Evolutionary conservation across 2,888 invertebrate species (phyloP).

Genomic region (Drosophila siamana): DNA sequence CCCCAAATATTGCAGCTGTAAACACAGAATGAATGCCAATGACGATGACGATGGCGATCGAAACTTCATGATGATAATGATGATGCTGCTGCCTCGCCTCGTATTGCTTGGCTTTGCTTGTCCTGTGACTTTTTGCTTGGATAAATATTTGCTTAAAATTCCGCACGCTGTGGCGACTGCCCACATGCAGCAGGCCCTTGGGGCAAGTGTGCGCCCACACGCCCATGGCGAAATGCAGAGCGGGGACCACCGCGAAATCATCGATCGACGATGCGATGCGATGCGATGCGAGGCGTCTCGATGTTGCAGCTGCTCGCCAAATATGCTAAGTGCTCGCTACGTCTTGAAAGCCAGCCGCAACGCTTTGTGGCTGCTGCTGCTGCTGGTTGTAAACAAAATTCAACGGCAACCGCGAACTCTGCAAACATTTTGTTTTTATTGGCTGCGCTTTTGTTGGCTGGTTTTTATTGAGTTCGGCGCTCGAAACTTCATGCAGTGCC

Average conservation of each 20-base stretch:
- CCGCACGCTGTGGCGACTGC: constrained; percentile 68
- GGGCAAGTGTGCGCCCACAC: constrained; percentile 58
- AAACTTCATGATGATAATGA: constrained; percentile 5
- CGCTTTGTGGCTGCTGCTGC: background rate
- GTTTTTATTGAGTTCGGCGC: constrained; percentile 71
- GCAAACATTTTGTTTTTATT: constrained; percentile 78
- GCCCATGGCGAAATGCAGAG: constrained; percentile 1
- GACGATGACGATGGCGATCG: constrained; percentile 7
- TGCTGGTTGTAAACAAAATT: constrained; percentile 68
- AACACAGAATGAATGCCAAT: constrained; percentile 68
- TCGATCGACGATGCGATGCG: constrained; percentile 36
- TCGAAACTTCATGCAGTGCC: constrained; percentile 44
- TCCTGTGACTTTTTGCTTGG: constrained; percentile 63
- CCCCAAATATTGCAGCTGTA: constrained; percentile 82
- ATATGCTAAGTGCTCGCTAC: constrained; percentile 72
- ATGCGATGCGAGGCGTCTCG: constrained; percentile 10
- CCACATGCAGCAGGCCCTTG: constrained; percentile 42
- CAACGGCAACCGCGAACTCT: constrained; percentile 41
- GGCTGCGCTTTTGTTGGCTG: constrained; percentile 64
- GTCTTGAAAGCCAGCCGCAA: constrained; percentile 18
- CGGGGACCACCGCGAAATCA: constrained; percentile 65
- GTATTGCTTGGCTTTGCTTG: no score
- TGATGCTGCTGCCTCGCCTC: no score
- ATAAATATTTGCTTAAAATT: constrained; percentile 80
- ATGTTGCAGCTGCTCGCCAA: constrained; percentile 70